These are phyloP conservation scores for Armadillidium nasatum DNA, from an alignment of 1,140 invertebrate species.

Conservation along the genomic window DNA sequence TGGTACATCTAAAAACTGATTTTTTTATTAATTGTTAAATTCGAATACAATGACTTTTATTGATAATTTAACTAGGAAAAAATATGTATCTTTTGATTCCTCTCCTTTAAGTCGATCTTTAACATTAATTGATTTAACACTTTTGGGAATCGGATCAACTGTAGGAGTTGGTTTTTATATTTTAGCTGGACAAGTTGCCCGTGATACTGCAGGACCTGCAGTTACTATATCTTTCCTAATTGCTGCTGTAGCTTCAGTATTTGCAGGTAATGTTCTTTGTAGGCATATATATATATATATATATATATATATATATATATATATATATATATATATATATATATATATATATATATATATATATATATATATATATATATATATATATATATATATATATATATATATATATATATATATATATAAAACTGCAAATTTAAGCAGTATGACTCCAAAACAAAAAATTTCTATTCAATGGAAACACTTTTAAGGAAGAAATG, in stretches of 20 bases:
- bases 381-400: no score
- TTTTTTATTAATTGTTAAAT: neutral
- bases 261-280: constrained; percentile 58
- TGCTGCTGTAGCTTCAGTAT: constrained; percentile 58
- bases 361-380: no score
- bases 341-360: no score
- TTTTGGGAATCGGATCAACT: constrained; percentile 23
- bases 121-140: constrained; percentile 19
- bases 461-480: no score
- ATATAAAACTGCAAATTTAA: no score
- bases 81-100: neutral
- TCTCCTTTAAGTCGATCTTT: constrained; percentile 19
- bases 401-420: no score
- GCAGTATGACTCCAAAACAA: no score
- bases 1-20: no score
- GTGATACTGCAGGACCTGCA: constrained; percentile 54
- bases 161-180: constrained; percentile 28
- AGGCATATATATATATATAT: no score
- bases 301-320: no score
- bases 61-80: neutral
- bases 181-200: constrained; percentile 50
- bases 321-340: no score
- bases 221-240: constrained; percentile 58
- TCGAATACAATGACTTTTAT: neutral
- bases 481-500: no score